Evolutionary conservation across 2,113 vertebrate species (phyloP), one percentile per base, ranked within the genome.

Genomic region (Dipodomys ordii): DNA sequence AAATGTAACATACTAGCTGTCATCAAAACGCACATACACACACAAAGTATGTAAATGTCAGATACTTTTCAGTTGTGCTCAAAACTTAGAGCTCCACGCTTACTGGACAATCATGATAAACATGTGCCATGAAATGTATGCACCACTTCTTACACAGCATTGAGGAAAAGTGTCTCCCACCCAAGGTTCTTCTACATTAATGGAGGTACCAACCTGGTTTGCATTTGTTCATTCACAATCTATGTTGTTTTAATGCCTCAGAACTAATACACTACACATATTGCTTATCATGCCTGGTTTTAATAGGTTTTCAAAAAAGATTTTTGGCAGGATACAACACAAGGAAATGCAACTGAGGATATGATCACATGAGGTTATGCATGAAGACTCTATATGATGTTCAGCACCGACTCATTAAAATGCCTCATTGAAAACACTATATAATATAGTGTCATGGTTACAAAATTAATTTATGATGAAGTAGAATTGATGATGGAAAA

Each of bases 101-200:
- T 84, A 91, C 19, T 32, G 28, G 3, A 90, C 30, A 46, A 28
- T 71, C 27, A 87, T 3, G 35, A 12, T 32, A 76, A 83, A 93
- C 0, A 84, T 16, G 35, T 49, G 3, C 7, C 39, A 5, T 87
- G 64, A 91, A 91, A 92, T 46, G 46, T 0, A 78, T 2, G 4
- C 83, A 12, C 2, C 22, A 73, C 81, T 92, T 87, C 68, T 68
- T 69, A 9, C 32, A 4, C 0, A 44, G 15, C 32, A 91, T 77
- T 44, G 23, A 94, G 88, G 32, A 46, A 74, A 91, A 67, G 39
- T 72, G 27, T 76, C 92, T 62, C 28, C 79, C 25, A 83, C 84
- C 68, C 30, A 81, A 83, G 93, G 32, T 10, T 28, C 62, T 76
- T 86, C 94, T 81, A 83, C 10, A 81, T 91, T 88, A 95, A 87